Conservation (phyloP, 2,113 vertebrate species). For the Mellivora capensis region DNA sequence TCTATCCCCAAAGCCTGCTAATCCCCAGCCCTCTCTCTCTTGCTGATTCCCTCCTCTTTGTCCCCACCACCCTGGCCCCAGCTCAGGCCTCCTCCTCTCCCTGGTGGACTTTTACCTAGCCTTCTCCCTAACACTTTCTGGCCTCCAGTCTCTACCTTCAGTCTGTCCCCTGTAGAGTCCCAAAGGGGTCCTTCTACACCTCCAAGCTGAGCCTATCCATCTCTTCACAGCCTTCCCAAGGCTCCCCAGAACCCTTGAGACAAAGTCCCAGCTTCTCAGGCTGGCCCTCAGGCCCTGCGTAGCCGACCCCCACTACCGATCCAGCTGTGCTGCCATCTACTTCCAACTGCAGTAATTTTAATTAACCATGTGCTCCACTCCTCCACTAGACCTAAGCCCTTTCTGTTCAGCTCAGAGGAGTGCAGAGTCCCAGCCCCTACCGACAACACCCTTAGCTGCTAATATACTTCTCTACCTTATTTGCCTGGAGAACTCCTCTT, state of each 20-base stretch:
- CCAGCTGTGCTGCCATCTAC: too few relatives aligned
- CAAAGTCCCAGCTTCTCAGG: neutral
- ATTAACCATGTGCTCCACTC: neutral
- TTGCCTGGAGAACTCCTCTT: constrained; percentile 8
- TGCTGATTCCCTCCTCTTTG: neutral
- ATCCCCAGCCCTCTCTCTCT: neutral
- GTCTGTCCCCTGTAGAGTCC: neutral
- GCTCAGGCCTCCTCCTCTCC: neutral
- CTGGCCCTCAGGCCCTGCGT: neutral
- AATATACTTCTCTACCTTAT: neutral
- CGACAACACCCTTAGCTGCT: neutral
- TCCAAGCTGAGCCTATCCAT: neutral
- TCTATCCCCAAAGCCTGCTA: neutral
- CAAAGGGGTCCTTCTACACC: neutral
- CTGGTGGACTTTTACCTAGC: neutral
- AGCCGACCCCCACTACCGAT: neutral
- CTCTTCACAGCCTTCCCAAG: neutral
- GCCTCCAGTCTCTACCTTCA: neutral
- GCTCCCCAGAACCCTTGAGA: neutral
- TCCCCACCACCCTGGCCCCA: neutral
- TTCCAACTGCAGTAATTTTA: neutral
- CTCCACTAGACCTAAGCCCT: neutral
- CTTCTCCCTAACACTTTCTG: neutral
- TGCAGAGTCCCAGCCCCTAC: neutral
- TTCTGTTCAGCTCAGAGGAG: neutral